phyloP scores from a whole-genome alignment of 2,797 vertebrate species.

The Hoplostethus mediterraneus region DNA sequence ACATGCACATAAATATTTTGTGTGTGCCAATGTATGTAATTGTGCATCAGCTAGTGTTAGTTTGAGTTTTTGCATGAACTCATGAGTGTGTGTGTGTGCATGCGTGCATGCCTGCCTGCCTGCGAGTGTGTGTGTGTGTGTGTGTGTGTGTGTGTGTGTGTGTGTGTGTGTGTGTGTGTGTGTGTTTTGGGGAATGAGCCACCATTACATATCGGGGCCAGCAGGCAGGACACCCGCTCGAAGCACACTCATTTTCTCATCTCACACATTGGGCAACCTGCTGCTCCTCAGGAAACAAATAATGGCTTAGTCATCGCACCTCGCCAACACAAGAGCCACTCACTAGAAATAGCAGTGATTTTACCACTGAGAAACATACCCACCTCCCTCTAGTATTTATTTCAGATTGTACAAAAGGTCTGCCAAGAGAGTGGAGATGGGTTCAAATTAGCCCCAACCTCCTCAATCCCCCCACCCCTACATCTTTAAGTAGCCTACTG shows the following conservation, averaged over 20 bases:
- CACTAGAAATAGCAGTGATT: constrained; percentile 76
- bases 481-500: not conserved
- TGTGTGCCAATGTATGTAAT: constrained; percentile 33
- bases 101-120: constrained; percentile 1
- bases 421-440: constrained; percentile 51
- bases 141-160: constrained; percentile 10
- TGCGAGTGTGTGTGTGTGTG: constrained; percentile 10
- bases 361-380: constrained; percentile 60
- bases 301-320: constrained; percentile 80
- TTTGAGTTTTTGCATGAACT: constrained; percentile 23
- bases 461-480: constrained; percentile 20
- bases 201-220: constrained; percentile 52
- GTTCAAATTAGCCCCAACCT: constrained; percentile 54
- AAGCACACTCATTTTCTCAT: constrained; percentile 79
- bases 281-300: constrained; percentile 82
- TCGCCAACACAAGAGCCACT: constrained; percentile 72
- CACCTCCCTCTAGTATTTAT: constrained; percentile 61
- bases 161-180: constrained; percentile 8
- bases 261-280: constrained; percentile 77
- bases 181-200: not conserved
- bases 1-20: constrained; percentile 14
- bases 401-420: constrained; percentile 59
- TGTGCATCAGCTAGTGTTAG: constrained; percentile 32
- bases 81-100: constrained; percentile 2
- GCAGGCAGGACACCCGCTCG: constrained; percentile 66